Base-by-base conservation (phyloP, 1,140 invertebrate genomes). In the Aphis gossypii region DNA sequence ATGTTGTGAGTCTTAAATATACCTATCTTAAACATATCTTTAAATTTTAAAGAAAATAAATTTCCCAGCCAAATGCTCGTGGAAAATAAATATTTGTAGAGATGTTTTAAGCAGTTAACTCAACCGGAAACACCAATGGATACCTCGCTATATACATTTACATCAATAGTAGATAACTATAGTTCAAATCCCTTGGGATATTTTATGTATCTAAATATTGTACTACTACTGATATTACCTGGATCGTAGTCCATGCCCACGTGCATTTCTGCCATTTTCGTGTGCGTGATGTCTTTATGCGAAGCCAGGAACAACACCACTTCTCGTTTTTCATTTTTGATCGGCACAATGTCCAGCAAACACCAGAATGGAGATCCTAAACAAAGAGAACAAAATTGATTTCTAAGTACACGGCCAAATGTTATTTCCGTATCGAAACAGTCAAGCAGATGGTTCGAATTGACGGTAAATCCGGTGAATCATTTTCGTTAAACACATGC, bases 241-340 rank as follows among this genome's bases (percentile, higher is more conserved):
- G 90, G 48, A 38, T 94, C 94, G 90, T 94, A 94, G 46, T 94
- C 94, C 54, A 92, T 92, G 30, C 90, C 90, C 51, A 92, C 60
- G 54, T 92, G 82, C 94, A 91, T 94, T 95, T 98, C 97, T 95
- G 97, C 97, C 97, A 97, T 97, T 95, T 98, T 98, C 93, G 97
- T 98, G 95, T 98, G 97, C 46, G 98, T 99, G 95, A 99, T 98
- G 95, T 99, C 98, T 96, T 99, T 99, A 96, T 99, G 98, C 1
- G 98, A 99, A 88, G 98, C 98, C 94, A 99, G 96, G 95, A 99
- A 99, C 93, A 99, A 96, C 1, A 99, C 99, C 94, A 99, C 98
- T 96, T 99, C 98, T 94, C 98, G 96, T 95, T 99, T 99, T 95
- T 99, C 98, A 96, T 99, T 99, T 96, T 99, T 99, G 95, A 99